Evolutionary conservation across 1,140 invertebrate species (phyloP), one percentile per base, ranked within the genome.

Genomic region (Arctopsyche grandis): DNA sequence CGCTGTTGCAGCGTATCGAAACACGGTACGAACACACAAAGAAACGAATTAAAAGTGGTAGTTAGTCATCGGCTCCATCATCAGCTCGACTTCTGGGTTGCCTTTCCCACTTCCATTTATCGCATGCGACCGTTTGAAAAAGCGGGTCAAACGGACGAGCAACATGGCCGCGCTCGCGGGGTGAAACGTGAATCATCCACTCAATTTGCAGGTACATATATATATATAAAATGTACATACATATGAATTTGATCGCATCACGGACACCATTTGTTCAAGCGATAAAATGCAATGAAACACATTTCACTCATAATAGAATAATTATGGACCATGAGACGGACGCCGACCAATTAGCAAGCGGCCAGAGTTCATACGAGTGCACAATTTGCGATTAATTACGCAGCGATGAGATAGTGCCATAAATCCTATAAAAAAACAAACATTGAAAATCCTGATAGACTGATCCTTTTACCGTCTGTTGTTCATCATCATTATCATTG

Each of bases 261-360:
- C 48, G 12, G 3, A 14, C 12, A 10, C 48, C 12, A 52, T 52
- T 52, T 7, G 21, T 60, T n/a, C 19, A 26, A 69, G 29, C 29
- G 26, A 69, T 43, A 69, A 69, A 43, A 5, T 12, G 1, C 60
- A 69, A 26, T 69, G 29, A 69, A 29, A 29, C 60, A 19, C 60
- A 3, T 66, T 66, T 66, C 60, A 26, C 66, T 69, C 16, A 29
- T 69, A 14, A 69, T 38, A 38, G 29, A 69, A 69, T 69, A 69
- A 69, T 69, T n/a, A 43, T 43, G 29, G 66, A 43, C 56, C n/a
- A 1, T 12, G 56, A 21, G 56, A 60, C 56, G 14, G 14, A 38
- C 29, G 29, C 21, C 0, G 16, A 19, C n/a, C 19, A 60, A 60
- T 60, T 60, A 21, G 56, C 5, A 19, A 60, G 19, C 21, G 56